Conservation (phyloP, 1,140 invertebrate species). For the Drosophila lini region DNA sequence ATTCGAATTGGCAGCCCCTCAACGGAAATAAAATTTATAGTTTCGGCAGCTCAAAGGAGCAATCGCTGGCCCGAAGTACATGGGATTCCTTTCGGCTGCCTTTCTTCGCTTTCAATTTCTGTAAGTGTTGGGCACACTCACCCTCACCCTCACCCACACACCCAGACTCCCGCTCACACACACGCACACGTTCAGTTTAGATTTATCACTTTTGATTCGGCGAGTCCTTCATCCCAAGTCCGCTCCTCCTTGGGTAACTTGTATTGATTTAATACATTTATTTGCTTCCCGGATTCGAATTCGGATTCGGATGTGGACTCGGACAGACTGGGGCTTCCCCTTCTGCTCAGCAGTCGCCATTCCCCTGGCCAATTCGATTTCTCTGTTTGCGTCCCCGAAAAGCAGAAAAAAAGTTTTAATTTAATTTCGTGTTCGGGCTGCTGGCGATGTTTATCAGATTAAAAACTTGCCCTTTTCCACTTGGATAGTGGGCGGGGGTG, state of each 20-base stretch:
- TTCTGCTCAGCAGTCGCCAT: neutral
- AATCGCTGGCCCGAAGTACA: slow-evolving; percentile 11
- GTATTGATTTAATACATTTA: slow-evolving; percentile 82
- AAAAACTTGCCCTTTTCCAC: slow-evolving; percentile 60
- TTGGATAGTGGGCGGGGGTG: neutral
- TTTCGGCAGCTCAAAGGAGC: slow-evolving; percentile 58
- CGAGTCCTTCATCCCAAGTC: slow-evolving; percentile 18
- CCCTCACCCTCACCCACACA: neutral
- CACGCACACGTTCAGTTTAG: slow-evolving; percentile 73
- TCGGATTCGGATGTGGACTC: slow-evolving; percentile 5
- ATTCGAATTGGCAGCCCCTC: slow-evolving; percentile 79
- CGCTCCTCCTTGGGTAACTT: slow-evolving; percentile 24
- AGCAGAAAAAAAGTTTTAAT: slow-evolving; percentile 65
- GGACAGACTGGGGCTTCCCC: neutral
- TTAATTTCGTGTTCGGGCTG: slow-evolving; percentile 55
- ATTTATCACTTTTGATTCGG: slow-evolving; percentile 82
- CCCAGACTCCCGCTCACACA: neutral
- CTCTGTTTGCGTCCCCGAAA: slow-evolving; percentile 39
- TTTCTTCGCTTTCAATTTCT: slow-evolving; percentile 71
- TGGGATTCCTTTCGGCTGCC: slow-evolving; percentile 36
- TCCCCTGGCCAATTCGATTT: slow-evolving; percentile 43
- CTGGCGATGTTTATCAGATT: slow-evolving; percentile 65
- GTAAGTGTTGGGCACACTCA: slow-evolving; percentile 54
- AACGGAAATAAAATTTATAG: slow-evolving; percentile 82
- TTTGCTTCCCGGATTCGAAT: slow-evolving; percentile 38